Evolutionary conservation across 2,888 invertebrate genomes (phyloP).

Genomic region (Chrysolina oricalcia): DNA sequence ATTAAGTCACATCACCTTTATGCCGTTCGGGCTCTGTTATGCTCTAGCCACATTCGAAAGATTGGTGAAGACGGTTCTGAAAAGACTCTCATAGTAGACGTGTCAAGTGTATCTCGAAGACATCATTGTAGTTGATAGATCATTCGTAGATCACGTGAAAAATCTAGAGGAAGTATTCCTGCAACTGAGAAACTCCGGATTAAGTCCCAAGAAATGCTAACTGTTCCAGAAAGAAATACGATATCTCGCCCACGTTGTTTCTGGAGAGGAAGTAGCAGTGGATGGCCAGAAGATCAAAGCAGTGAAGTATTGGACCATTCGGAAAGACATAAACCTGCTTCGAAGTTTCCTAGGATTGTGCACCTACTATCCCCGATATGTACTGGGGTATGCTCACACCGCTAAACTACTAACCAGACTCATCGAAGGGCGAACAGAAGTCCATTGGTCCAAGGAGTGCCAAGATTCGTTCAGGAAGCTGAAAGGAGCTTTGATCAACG

Average conservation of each 20-base stretch:
- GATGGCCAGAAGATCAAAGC: background rate
- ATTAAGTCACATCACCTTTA: too few species aligned
- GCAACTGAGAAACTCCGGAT: background rate
- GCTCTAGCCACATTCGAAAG: too few species aligned
- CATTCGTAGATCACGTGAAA: background rate
- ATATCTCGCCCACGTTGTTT: constrained; percentile 1
- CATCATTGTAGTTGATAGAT: background rate
- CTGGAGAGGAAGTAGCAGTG: background rate
- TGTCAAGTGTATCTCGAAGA: too few species aligned
- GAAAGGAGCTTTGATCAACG: background rate
- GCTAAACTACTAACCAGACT: background rate
- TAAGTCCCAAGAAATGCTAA: background rate
- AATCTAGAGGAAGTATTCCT: background rate
- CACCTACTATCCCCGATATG: background rate
- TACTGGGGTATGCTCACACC: background rate
- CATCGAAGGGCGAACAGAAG: background rate
- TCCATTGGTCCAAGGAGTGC: background rate
- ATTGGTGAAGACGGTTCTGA: too few species aligned
- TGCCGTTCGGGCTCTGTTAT: too few species aligned
- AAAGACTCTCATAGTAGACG: too few species aligned
- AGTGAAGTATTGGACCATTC: background rate
- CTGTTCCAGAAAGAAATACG: background rate
- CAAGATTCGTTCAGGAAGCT: background rate
- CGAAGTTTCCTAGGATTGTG: too few species aligned
- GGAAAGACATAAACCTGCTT: background rate